Evolutionary conservation across 2,113 vertebrate genomes (phyloP), one percentile per base, ranked within the genome.

Genomic region (Leptobrachium leishanense): DNA sequence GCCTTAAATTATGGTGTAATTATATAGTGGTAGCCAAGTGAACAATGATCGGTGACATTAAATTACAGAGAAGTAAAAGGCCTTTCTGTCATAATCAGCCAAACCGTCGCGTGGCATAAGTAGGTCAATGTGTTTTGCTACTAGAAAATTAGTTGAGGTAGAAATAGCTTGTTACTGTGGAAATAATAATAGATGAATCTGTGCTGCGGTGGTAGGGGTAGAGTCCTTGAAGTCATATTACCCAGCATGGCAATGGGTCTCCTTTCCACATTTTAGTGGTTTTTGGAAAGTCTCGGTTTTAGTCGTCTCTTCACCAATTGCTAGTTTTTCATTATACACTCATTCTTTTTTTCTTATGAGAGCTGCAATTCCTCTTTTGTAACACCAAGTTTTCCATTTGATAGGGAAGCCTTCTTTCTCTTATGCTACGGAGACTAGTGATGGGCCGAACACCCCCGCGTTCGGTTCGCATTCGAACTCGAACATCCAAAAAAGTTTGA

Each of bases 1-100:
- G 66, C 71, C 77, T 20, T 44, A 80, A 74, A 80, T 74, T 74
- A 64, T 62, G 68, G 70, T 10, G 77, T 68, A 80, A 80, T 80
- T 80, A 80, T 62, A 43, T 10, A n/a, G 71, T 10, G 71, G 40
- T 6, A 50, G 77, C 50, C 31, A 41, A 39, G 50, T 53, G 77
- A 67, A 74, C 77, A 79, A 78, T 79, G 55, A 68, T 62, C 41
- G 70, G 50, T 74, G 71, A 80, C 63, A 57, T 68, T 67, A 68
- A 80, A 80, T 80, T 67, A 80, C 40, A 80, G 77, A 63, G 77
- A 67, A 55, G 15, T 10, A 42, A 43, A 46, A 39, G 77, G 8
- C 59, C 68, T 40, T 54, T 68, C 41, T 68, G 70, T 74, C 42
- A 62, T 80, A 74, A 80, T 80, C 53, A 68, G 50, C 46, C 43